Evolutionary conservation across 2,113 vertebrate species (phyloP).

Genomic region (Pan troglodytes): NHGRI_mPanTro3-v2.1_pri NC_072401.2:17399001-17399500

Average conservation of each 20-base stretch:
- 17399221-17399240: conserved; percentile 59
- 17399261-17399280: conserved; percentile 34
- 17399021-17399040: background rate
- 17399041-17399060: background rate
- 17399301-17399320: background rate
- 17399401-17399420: conserved; percentile 35
- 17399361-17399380: background rate
- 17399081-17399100: background rate
- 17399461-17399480: background rate
- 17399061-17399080: background rate
- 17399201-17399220: conserved; percentile 72
- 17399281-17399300: conserved; percentile 54
- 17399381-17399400: background rate
- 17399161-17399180: conserved; percentile 58
- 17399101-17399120: conserved; percentile 28
- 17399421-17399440: background rate
- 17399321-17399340: background rate
- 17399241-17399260: background rate
- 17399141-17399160: conserved; percentile 20
- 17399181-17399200: conserved; percentile 63
- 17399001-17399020: background rate
- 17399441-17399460: background rate
- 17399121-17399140: conserved; percentile 35
- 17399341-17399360: background rate
- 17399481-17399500: background rate